phyloP scores from a whole-genome alignment of 2,888 invertebrate genomes.

The Mythimna impura region DNA sequence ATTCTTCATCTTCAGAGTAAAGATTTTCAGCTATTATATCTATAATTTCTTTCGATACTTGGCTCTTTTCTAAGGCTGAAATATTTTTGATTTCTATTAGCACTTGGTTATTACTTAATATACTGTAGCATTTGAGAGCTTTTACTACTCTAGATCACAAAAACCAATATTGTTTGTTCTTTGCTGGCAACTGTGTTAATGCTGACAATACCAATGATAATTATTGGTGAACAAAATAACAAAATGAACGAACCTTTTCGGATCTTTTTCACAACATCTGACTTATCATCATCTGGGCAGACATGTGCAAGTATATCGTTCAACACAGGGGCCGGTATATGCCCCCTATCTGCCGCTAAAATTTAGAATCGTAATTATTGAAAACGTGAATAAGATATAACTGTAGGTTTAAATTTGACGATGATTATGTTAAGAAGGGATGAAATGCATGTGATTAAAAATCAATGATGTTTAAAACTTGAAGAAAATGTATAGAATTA shows the following conservation, averaged over 20 bases:
- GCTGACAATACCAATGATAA: too few species aligned
- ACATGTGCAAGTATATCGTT: constrained; percentile 48
- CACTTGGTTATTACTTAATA: not conserved
- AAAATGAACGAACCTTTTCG: constrained; percentile 14
- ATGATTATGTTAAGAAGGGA: too few species aligned
- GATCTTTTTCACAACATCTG: constrained; percentile 36
- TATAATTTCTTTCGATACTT: constrained; percentile 28
- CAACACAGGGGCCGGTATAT: constrained; percentile 22
- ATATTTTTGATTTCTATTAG: not conserved
- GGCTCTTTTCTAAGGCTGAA: constrained; percentile 40
- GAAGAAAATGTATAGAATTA: not conserved
- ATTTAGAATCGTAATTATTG: not conserved
- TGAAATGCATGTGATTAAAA: too few species aligned
- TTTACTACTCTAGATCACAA: too few species aligned
- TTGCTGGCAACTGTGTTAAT: not conserved
- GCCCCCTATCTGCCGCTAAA: constrained; percentile 37
- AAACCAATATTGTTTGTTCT: too few species aligned
- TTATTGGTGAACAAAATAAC: not conserved
- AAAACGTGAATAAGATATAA: not conserved
- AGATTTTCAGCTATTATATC: constrained; percentile 27
- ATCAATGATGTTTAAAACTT: not conserved
- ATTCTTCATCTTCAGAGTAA: constrained; percentile 1
- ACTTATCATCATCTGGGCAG: constrained; percentile 36
- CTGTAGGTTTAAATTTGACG: too few species aligned
- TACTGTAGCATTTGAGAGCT: not conserved